phyloP scores from a whole-genome alignment of 1,140 invertebrate species.

The Drosophila tani region DNA sequence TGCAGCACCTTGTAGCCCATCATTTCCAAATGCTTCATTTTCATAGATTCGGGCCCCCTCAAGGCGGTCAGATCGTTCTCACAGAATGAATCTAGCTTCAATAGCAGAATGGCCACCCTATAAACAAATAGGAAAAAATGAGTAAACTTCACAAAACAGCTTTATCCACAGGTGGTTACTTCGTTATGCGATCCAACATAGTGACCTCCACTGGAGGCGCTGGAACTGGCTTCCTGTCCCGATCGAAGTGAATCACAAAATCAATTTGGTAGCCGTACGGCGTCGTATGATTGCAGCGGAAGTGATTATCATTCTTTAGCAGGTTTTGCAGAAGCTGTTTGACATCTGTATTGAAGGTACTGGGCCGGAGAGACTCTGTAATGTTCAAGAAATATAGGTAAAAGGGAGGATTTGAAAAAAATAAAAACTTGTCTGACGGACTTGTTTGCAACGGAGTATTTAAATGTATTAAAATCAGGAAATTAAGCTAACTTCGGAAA shows the following conservation, averaged over 20 bases:
- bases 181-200: slow-evolving; percentile 78
- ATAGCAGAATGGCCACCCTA: slow-evolving; percentile 85
- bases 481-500: too few relatives aligned
- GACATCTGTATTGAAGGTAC: slow-evolving; percentile 59
- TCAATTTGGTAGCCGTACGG: slow-evolving; percentile 84
- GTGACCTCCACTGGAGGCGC: slow-evolving; percentile 63
- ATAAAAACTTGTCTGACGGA: not conserved
- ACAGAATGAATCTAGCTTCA: slow-evolving; percentile 82
- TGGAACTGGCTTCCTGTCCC: slow-evolving; percentile 56
- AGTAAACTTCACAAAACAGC: not conserved
- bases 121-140: not conserved
- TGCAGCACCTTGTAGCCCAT: slow-evolving; percentile 87
- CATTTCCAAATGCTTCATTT: slow-evolving; percentile 87
- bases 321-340: slow-evolving; percentile 53
- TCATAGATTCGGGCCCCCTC: slow-evolving; percentile 84
- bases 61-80: slow-evolving; percentile 81
- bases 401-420: not conserved
- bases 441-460: too few relatives aligned
- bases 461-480: too few relatives aligned
- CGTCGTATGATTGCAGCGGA: slow-evolving; percentile 80
- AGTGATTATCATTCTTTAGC: slow-evolving; percentile 67
- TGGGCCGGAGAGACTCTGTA: slow-evolving; percentile 43
- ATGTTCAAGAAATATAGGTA: not conserved
- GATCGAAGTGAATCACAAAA: slow-evolving; percentile 83
- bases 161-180: slow-evolving; percentile 37